phyloP scores from a whole-genome alignment of 92 coral and sea anemone genomes.

The Umimayanthus chanpuru region DNA sequence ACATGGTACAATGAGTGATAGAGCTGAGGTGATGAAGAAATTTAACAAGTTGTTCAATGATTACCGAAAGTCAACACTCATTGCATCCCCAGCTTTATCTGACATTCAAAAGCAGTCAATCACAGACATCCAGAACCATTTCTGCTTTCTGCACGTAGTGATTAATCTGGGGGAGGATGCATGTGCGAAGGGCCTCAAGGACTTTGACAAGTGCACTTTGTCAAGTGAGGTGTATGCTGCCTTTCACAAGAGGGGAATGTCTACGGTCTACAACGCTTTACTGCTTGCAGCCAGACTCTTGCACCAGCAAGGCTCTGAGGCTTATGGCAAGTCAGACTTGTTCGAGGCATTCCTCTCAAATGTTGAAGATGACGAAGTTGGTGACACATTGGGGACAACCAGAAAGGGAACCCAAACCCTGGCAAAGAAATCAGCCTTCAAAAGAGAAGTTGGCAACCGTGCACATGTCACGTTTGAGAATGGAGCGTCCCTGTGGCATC shows the following conservation, averaged over 20 bases:
- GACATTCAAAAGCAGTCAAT: too few species aligned
- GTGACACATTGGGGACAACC: too few species aligned
- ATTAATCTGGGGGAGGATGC: conserved; percentile 28
- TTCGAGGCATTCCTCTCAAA: too few species aligned
- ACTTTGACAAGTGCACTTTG: conserved; percentile 19
- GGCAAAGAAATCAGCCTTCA: too few species aligned
- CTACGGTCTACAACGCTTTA: conserved; percentile 29
- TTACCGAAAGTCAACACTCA: conserved; percentile 10
- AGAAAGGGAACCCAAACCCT: too few species aligned
- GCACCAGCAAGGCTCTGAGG: too few species aligned
- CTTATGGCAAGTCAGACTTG: too few species aligned
- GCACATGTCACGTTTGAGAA: too few species aligned
- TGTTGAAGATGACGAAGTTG: too few species aligned
- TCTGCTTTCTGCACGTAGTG: conserved; percentile 23
- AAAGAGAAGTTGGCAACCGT: too few species aligned
- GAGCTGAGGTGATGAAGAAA: conserved; percentile 42
- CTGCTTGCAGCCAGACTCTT: conserved; percentile 25
- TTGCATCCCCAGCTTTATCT: conserved; percentile 8
- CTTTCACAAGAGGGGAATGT: conserved; percentile 26
- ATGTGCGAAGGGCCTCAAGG: not conserved
- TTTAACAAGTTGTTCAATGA: conserved; percentile 17
- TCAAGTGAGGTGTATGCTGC: not conserved
- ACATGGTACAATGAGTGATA: conserved; percentile 31
- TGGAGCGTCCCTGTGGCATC: too few species aligned
- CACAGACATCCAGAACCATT: conserved; percentile 15